Base-by-base conservation (phyloP, 2,888 invertebrate genomes). In the Hydrotaea diabolus region DNA sequence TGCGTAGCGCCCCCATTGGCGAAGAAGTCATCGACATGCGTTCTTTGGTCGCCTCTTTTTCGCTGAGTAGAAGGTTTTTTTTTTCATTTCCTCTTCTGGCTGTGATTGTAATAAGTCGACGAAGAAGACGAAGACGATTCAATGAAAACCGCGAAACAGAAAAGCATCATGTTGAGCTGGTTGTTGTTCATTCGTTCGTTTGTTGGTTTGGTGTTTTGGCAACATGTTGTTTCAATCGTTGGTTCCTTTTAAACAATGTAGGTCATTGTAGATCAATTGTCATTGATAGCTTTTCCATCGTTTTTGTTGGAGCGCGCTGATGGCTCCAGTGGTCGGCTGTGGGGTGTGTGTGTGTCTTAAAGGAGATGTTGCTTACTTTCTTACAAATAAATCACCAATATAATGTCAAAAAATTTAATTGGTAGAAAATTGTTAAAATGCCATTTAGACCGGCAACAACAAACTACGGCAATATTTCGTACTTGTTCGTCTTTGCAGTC, bases 1-100 rank as follows among this genome's bases (percentile, higher is more conserved):
- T 86, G 85, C 83, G 85, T 86, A 85, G 87, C 85, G 85, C 85
- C 85, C 77, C 84, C 85, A 79, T 81, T 82, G 85, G 79, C 74
- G 79, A 71, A 43, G 36, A 80, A 71, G 69, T 69, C 69, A 69
- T 17, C 46, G 69, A 43, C 46, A 69, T 46, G 46, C 69, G 53
- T 80, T 62, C 72, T 74, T 36, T 11, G n/a, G 69, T 21, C 77
- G 53, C 5, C 43, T 59, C 64, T 4, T 23, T 26, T 26, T 76
- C 19, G 8, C 39, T 26, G 59, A 21, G 26, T 57, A 8, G 57
- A 23, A 3, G 1, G 43, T 46, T 59, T 62, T 57, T 15, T 43
- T 19, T 3, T 43, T 21, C 31, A 15, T 46, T 21, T 66, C 9
- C 31, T 31, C 7, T 31, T 2, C 62, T 62, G 15, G 9, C 3